phyloP scores from a whole-genome alignment of 2,113 vertebrate genomes.

The Hirundichthys speculiger region DNA sequence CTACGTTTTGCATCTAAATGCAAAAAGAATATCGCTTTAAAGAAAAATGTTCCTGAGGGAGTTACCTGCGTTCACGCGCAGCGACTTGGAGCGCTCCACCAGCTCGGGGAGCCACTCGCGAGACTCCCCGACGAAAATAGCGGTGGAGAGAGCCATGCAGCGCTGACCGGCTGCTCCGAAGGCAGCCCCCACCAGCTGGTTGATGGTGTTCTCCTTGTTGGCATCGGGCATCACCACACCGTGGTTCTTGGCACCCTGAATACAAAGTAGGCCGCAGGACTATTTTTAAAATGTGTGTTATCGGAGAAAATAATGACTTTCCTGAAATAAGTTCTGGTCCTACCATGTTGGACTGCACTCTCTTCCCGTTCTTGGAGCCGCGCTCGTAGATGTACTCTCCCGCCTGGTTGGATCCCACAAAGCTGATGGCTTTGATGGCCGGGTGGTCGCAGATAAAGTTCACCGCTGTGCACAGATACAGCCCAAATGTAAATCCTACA shows the following conservation, averaged over 20 bases:
- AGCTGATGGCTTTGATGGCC: conserved; percentile 96
- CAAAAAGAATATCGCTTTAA: too few relatives aligned
- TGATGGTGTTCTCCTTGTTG: conserved; percentile 97
- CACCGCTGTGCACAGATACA: conserved; percentile 86
- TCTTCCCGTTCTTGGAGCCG: conserved; percentile 95
- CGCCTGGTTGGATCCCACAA: conserved; percentile 97
- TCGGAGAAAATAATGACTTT: not conserved
- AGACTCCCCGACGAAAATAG: conserved; percentile 92
- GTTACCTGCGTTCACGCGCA: conserved; percentile 92
- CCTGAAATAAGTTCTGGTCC: not conserved
- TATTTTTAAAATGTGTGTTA: not conserved
- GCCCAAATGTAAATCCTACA: not conserved
- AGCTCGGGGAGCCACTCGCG: conserved; percentile 93
- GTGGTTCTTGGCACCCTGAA: conserved; percentile 97
- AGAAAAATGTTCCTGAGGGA: not conserved
- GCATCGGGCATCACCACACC: conserved; percentile 99
- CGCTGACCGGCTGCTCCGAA: conserved; percentile 98
- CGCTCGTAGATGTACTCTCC: conserved; percentile 88
- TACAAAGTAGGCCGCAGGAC: conserved; percentile 17
- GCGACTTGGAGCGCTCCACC: conserved; percentile 90
- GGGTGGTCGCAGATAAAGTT: conserved; percentile 97
- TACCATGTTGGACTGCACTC: conserved; percentile 99
- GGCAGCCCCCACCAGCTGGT: conserved; percentile 96
- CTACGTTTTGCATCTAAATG: not conserved
- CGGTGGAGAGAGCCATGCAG: conserved; percentile 97